Percentiles rank a stretch among this genome's conserved stretches.
These are phyloP conservation scores for Diaperis boleti DNA, from an alignment of 2,888 invertebrate genomes.

Conservation along the genomic window DNA sequence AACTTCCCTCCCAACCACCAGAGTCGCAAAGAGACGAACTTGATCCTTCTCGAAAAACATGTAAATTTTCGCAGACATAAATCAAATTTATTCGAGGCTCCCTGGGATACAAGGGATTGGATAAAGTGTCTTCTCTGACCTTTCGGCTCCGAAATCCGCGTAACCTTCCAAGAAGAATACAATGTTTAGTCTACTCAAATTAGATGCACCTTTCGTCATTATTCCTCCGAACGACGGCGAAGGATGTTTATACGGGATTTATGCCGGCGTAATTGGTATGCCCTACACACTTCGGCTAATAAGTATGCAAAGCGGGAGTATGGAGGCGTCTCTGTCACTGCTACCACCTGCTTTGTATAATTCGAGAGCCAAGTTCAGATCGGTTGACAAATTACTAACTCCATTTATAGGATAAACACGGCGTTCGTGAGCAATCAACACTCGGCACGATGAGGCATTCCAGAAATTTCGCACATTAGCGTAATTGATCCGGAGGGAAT, in stretches of 20 bases:
- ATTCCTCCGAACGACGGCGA: neutral
- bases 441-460: too few species aligned
- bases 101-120: slow-evolving; percentile 11
- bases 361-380: slow-evolving; percentile 25
- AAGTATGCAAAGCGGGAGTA: slow-evolving; percentile 37
- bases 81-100: slow-evolving; percentile 23
- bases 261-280: slow-evolving; percentile 31
- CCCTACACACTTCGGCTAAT: slow-evolving; percentile 26
- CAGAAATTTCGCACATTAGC: neutral
- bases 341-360: slow-evolving; percentile 39
- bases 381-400: slow-evolving; percentile 30
- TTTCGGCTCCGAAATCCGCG: neutral
- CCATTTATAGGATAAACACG: slow-evolving; percentile 33
- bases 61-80: slow-evolving; percentile 27
- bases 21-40: slow-evolving; percentile 12
- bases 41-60: slow-evolving; percentile 20
- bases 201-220: neutral
- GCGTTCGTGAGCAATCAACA: slow-evolving; percentile 16
- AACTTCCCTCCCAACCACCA: too few species aligned
- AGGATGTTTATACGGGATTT: slow-evolving; percentile 34
- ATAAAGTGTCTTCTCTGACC: slow-evolving; percentile 21
- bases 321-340: slow-evolving; percentile 31
- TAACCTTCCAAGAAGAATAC: neutral
- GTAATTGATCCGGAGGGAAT: too few species aligned
- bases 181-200: neutral